Base-by-base conservation (phyloP, 2,113 vertebrate genomes). In the Steatornis caripensis region DNA sequence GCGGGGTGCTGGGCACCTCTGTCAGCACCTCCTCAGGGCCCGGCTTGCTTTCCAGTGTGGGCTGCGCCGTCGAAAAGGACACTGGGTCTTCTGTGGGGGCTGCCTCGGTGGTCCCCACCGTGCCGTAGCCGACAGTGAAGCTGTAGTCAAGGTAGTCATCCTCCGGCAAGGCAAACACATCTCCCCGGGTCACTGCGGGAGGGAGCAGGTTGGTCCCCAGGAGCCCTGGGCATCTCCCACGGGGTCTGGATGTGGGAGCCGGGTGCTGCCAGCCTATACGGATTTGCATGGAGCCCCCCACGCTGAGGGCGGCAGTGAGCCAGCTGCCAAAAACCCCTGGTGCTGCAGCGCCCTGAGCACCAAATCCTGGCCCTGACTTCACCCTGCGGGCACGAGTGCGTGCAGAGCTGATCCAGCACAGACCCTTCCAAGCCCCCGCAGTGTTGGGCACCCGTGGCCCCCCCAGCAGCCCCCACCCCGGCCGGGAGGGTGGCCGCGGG, bases 101-200 rank as follows among this genome's bases (percentile, higher is more conserved):
- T 30, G 30, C 60, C 51, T 19, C 7, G 0, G 83, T 74, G 15
- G 0, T 6, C 53, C 21, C 29, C 0, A 11, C 68, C 1, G 43
- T 45, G 24, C 6, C 8, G 0, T 55, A 10, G 6, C 41, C 13
- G 0, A 75, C 6, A 3, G 65, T n/a, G 5, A 36, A 43, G 72
- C 97, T 92, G 55, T 97, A 83, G 82, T 62, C 48, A 4, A 93
- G n/a, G 14, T 99, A 98, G 4, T 99, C 98, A 1, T 99, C 99
- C 89, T 99, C 99, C 0, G 99, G 98, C 64, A 97, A 87, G 27
- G 91, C 86, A 49, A 99, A 99, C 3, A 99, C 99, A 5, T 99
- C 99, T 79, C 99, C 99, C 0, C 99, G 99, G 66, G 98, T 99
- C 98, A 98, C 98, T 97, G 96, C 0, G 11, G 77, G 76, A 69